These are phyloP conservation scores for Drosophila rubida DNA, from an alignment of 2,888 invertebrate genomes.

Conservation along the genomic window DNA sequence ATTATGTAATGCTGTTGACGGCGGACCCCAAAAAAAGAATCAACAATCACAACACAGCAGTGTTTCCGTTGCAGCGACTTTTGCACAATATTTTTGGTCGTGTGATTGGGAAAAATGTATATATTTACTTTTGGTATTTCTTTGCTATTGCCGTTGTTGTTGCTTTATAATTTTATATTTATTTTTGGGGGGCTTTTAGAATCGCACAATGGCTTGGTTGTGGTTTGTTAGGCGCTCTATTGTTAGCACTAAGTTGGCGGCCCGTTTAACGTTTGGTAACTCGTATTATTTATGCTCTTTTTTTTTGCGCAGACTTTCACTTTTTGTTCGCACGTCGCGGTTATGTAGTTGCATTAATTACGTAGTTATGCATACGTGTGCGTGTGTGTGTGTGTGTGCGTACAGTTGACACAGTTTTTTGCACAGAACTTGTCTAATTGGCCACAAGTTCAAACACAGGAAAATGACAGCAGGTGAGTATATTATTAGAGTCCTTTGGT, in stretches of 20 bases:
- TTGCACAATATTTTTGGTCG: conserved; percentile 55
- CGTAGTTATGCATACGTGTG: conserved; percentile 5
- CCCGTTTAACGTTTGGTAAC: conserved; percentile 59
- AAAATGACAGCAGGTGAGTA: no score
- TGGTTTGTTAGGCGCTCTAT: conserved; percentile 54
- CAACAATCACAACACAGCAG: conserved; percentile 43
- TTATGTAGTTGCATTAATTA: conserved; percentile 48
- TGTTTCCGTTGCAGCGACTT: conserved; percentile 58
- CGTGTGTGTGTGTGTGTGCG: conserved; percentile 5
- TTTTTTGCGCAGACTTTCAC: conserved; percentile 54
- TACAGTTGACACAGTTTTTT: conserved; percentile 32
- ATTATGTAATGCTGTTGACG: conserved; percentile 68
- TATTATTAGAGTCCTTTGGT: conserved; percentile 41
- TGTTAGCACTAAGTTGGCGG: conserved; percentile 51
- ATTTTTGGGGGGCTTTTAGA: conserved; percentile 53
- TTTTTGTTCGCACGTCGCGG: conserved; percentile 47
- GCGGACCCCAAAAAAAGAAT: conserved; percentile 55
- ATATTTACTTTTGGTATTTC: conserved; percentile 28
- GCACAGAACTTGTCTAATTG: conserved; percentile 39
- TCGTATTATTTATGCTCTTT: conserved; percentile 25
- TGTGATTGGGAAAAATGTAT: conserved; percentile 48
- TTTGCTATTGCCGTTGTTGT: conserved; percentile 25
- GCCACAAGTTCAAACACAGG: not conserved
- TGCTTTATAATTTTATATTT: conserved; percentile 36
- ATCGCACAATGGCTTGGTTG: conserved; percentile 69